A percentile compares a stretch with the other conserved stretches of the same genome.
These are phyloP conservation scores for Carapus acus DNA, from an alignment of 2,797 vertebrate genomes.

Conservation along the genomic window DNA sequence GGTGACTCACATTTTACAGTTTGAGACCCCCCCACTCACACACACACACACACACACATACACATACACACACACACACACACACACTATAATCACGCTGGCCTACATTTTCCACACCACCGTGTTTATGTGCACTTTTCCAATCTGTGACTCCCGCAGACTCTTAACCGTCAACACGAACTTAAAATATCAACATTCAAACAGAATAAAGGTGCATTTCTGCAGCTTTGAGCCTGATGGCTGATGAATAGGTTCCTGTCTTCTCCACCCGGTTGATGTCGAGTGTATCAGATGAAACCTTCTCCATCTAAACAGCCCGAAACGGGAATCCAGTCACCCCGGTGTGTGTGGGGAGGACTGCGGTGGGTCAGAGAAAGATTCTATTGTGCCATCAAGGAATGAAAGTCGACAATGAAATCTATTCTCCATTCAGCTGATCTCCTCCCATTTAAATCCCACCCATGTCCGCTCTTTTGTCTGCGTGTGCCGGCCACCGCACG, in stretches of 20 bases:
- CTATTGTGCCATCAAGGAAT: not conserved
- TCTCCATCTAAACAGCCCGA: not conserved
- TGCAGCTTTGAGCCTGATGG: too few species aligned
- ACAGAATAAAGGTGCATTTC: not conserved
- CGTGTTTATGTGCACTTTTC: not conserved
- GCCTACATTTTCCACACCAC: conserved; percentile 35
- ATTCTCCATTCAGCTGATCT: conserved; percentile 60
- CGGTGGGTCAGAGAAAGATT: not conserved
- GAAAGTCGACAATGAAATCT: conserved; percentile 43
- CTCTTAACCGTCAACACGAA: too few species aligned
- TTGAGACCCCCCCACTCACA: not conserved
- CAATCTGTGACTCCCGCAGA: conserved; percentile 8
- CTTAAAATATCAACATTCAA: not conserved
- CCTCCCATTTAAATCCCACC: conserved; percentile 72
- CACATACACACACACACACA: too few species aligned
- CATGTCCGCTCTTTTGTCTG: conserved; percentile 68
- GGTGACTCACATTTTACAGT: not conserved
- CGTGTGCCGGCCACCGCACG: conserved; percentile 35
- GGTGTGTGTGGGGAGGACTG: too few species aligned
- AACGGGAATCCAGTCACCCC: not conserved
- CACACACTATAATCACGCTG: conserved; percentile 19
- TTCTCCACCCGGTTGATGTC: conserved; percentile 22
- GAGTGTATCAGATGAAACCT: conserved; percentile 1
- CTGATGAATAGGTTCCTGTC: too few species aligned
- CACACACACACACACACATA: too few species aligned